A percentile compares a stretch with the other conserved stretches of the same genome.
These are phyloP conservation scores for Zaprionus lineosus DNA, from an alignment of 2,888 invertebrate genomes.

Conservation along the genomic window DNA sequence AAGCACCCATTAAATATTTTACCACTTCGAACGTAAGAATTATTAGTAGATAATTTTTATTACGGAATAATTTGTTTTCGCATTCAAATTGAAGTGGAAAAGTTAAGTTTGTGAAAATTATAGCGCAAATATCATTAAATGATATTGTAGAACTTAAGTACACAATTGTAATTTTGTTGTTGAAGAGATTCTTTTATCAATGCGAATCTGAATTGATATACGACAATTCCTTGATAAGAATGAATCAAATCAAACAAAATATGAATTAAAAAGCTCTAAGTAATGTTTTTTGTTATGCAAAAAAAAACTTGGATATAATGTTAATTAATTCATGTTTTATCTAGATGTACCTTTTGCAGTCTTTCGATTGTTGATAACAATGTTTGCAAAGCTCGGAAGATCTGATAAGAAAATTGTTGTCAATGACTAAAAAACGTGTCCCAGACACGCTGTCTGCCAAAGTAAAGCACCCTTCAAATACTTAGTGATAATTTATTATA, in stretches of 20 bases:
- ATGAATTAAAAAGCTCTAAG: not conserved
- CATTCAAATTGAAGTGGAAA: slow-evolving; percentile 15
- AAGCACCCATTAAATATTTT: too few relatives aligned
- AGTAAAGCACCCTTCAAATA: slow-evolving; percentile 19
- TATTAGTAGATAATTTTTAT: not conserved
- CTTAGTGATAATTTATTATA: slow-evolving; percentile 7
- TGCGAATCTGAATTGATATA: slow-evolving; percentile 9
- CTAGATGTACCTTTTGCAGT: too few relatives aligned
- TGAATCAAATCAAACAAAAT: not conserved
- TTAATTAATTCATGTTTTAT: too few relatives aligned
- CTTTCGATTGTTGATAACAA: not conserved
- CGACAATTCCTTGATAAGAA: slow-evolving; percentile 16
- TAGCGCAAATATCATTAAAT: slow-evolving; percentile 28
- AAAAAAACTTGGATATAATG: too few relatives aligned
- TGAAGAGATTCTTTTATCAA: slow-evolving; percentile 27
- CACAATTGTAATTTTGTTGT: not conserved
- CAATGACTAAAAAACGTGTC: not conserved
- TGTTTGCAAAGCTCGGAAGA: not conserved
- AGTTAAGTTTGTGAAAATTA: slow-evolving; percentile 23
- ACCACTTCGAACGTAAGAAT: slow-evolving; percentile 2
- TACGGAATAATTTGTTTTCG: slow-evolving; percentile 26
- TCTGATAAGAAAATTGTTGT: not conserved
- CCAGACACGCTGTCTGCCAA: slow-evolving; percentile 26
- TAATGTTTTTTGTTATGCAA: too few relatives aligned
- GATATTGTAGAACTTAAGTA: slow-evolving; percentile 12